Conservation (phyloP, 2,797 vertebrate genomes). For the Sylvilagus floridanus region DNA sequence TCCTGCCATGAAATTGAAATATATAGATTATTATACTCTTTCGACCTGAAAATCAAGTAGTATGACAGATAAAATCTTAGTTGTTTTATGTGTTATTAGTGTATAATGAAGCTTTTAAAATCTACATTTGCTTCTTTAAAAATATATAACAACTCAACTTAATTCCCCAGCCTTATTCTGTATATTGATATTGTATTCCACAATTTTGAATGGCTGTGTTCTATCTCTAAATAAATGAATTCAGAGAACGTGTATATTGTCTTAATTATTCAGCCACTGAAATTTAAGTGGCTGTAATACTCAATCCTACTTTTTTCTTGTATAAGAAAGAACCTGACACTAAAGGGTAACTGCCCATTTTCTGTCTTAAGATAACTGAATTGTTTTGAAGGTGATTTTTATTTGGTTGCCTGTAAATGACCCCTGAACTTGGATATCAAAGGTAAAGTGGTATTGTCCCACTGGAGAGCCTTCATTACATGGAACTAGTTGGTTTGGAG, state of each 20-base stretch:
- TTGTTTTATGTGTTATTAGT: slow-evolving; percentile 65
- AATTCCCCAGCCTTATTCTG: slow-evolving; percentile 54
- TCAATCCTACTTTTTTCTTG: neutral
- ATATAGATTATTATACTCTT: slow-evolving; percentile 60
- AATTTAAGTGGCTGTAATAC: neutral
- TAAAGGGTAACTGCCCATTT: slow-evolving; percentile 16
- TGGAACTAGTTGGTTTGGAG: neutral
- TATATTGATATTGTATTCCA: slow-evolving; percentile 73
- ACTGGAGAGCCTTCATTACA: neutral
- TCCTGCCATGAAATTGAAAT: slow-evolving; percentile 79
- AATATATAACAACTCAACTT: slow-evolving; percentile 74
- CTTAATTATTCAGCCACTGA: slow-evolving; percentile 41
- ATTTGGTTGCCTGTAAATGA: slow-evolving; percentile 2
- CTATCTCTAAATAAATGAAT: slow-evolving; percentile 87
- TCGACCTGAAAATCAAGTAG: slow-evolving; percentile 62
- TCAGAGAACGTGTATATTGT: slow-evolving; percentile 74
- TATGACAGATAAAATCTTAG: slow-evolving; percentile 65
- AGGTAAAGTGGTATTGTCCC: neutral
- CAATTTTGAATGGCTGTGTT: slow-evolving; percentile 82
- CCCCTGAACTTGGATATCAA: slow-evolving; percentile 7
- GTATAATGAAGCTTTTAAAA: slow-evolving; percentile 62
- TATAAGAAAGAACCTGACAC: neutral
- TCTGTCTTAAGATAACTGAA: neutral
- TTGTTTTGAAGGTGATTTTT: slow-evolving; percentile 14
- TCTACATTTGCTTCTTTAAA: slow-evolving; percentile 67